Evolutionary conservation across 2,888 invertebrate genomes (phyloP).

Genomic region (Nymphalis urticae): DNA sequence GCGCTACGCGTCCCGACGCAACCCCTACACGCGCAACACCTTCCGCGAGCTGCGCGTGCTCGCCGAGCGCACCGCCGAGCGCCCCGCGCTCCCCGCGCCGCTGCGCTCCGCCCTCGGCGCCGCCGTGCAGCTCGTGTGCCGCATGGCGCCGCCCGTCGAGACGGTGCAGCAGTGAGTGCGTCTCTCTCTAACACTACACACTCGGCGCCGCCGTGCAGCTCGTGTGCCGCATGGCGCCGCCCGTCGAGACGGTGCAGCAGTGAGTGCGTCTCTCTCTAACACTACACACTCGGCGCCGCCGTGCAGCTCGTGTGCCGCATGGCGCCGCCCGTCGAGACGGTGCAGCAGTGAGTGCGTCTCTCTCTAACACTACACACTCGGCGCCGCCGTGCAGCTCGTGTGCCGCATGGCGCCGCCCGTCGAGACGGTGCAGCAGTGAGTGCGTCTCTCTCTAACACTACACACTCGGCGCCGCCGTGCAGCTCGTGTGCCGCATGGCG

Average conservation of each 20-base stretch:
- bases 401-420: constrained; percentile 89
- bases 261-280: constrained; percentile 38
- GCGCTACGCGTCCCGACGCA: constrained; percentile 96
- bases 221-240: constrained; percentile 90
- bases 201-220: constrained; percentile 80
- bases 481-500: constrained; percentile 88
- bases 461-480: constrained; percentile 68
- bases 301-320: constrained; percentile 88
- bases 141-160: constrained; percentile 87
- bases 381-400: constrained; percentile 84
- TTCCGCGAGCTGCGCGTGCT: constrained; percentile 92
- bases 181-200: neutral
- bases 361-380: no score
- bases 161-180: constrained; percentile 54
- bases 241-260: constrained; percentile 62
- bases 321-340: constrained; percentile 84
- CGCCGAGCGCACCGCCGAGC: constrained; percentile 85
- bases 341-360: constrained; percentile 51
- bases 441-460: constrained; percentile 1
- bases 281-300: constrained; percentile 43
- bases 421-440: constrained; percentile 57
- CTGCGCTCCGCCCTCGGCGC: constrained; percentile 82
- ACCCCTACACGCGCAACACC: constrained; percentile 96
- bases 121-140: constrained; percentile 86
- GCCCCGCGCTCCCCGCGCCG: constrained; percentile 86